Percentiles rank a stretch among this genome's conserved stretches.
Conservation (phyloP, 2,888 invertebrate genomes). For the Trissolcus brochymenae region DNA sequence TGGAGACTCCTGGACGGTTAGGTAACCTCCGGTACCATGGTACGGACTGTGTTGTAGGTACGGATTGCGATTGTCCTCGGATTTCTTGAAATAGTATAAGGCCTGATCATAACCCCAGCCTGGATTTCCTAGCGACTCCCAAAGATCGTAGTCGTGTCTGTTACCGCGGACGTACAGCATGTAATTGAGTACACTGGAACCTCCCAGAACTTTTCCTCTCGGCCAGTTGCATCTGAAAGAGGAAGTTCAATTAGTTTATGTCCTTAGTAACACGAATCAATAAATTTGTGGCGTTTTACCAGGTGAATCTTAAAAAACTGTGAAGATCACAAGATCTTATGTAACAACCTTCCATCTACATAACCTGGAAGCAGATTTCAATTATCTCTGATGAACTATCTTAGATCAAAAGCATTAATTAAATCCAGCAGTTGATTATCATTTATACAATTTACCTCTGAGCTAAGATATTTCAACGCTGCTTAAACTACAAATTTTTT, state of each 20-base stretch:
- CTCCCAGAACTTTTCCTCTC: slow-evolving; percentile 88
- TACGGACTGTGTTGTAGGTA: slow-evolving; percentile 86
- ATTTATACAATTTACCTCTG: too few relatives aligned
- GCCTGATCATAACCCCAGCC: slow-evolving; percentile 92
- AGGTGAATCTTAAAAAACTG: too few relatives aligned
- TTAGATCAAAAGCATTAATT: slow-evolving; percentile 1
- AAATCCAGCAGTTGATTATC: neutral
- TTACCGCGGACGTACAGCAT: slow-evolving; percentile 88
- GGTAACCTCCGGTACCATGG: slow-evolving; percentile 86
- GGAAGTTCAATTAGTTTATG: too few relatives aligned
- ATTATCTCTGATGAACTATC: neutral
- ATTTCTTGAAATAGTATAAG: slow-evolving; percentile 89
- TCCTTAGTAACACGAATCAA: too few relatives aligned
- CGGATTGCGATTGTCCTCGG: slow-evolving; percentile 92
- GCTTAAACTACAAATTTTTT: neutral
- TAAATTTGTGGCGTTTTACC: too few relatives aligned
- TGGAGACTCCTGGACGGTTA: slow-evolving; percentile 90
- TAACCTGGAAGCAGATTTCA: neutral
- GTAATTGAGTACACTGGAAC: slow-evolving; percentile 89
- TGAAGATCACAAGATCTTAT: too few relatives aligned
- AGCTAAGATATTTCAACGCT: too few relatives aligned
- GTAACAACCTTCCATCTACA: too few relatives aligned
- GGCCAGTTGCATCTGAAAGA: slow-evolving; percentile 81
- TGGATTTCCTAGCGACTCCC: slow-evolving; percentile 88
- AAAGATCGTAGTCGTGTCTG: slow-evolving; percentile 86